These are phyloP conservation scores for Ctenochaetus hawaiiensis DNA, from an alignment of 2,797 vertebrate genomes.

Conservation along the genomic window DNA sequence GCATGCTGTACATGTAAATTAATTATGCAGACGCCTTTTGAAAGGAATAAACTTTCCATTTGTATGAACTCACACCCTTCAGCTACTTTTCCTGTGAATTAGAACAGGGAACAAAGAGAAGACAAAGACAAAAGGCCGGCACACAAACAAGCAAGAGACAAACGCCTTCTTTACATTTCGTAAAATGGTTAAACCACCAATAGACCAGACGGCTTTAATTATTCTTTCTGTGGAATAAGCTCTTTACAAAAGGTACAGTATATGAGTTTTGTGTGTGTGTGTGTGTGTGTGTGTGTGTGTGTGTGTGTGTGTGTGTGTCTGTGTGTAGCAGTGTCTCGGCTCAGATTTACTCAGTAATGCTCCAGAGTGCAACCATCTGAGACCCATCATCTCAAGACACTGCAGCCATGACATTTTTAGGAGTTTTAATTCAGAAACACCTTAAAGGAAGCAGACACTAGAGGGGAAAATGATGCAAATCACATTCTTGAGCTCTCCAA, in stretches of 20 bases:
- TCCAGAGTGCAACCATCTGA: constrained; percentile 61
- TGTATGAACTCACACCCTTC: not conserved
- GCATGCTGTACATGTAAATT: not conserved
- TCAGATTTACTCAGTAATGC: constrained; percentile 58
- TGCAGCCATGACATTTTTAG: constrained; percentile 56
- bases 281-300: not conserved
- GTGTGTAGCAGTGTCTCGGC: constrained; percentile 23
- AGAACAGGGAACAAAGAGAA: not conserved
- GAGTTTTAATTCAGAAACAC: constrained; percentile 63
- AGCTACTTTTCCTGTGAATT: not conserved
- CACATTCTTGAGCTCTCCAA: constrained; percentile 25
- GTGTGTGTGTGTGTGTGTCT: not conserved
- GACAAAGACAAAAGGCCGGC: not conserved
- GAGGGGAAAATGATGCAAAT: constrained; percentile 52
- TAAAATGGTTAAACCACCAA: not conserved
- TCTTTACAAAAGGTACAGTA: not conserved
- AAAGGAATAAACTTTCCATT: not conserved
- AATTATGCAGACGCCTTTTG: not conserved
- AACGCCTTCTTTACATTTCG: not conserved
- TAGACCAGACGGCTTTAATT: not conserved
- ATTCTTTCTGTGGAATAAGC: constrained; percentile 13
- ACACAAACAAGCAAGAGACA: constrained; percentile 1
- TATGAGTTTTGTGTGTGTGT: not conserved
- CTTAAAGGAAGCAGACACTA: constrained; percentile 43
- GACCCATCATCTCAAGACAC: constrained; percentile 53